A percentile compares a stretch with the other conserved stretches of the same genome.
phyloP scores from a whole-genome alignment of 2,113 vertebrate genomes.

The Eolophus roseicapilla region DNA sequence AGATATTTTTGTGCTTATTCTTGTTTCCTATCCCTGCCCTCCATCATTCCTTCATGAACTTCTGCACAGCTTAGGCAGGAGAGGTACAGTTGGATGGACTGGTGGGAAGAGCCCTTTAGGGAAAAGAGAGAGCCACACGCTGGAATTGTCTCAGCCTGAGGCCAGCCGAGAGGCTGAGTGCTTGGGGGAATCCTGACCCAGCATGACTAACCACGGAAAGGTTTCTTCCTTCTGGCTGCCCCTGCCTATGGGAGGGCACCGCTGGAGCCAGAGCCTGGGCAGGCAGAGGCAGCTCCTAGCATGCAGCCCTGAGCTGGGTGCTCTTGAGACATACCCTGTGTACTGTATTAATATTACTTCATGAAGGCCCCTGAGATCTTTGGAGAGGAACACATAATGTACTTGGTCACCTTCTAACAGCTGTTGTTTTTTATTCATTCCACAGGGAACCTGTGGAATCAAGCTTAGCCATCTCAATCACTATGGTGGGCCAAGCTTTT shows the following conservation, averaged over 20 bases:
- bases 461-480: not conserved
- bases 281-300: not conserved
- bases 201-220: not conserved
- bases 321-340: not conserved
- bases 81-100: not conserved
- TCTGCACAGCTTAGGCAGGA: not conserved
- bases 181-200: not conserved
- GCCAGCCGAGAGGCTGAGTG: not conserved
- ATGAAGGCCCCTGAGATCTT: not conserved
- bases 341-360: not conserved
- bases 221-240: not conserved
- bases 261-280: not conserved
- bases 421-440: not conserved
- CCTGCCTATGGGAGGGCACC: not conserved
- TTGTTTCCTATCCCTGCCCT: not conserved
- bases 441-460: not conserved
- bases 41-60: not conserved
- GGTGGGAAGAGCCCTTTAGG: not conserved
- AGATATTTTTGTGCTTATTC: not conserved
- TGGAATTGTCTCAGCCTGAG: fast-evolving
- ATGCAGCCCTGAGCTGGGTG: not conserved
- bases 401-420: not conserved
- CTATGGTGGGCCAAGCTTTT: not conserved
- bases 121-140: not conserved
- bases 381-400: not conserved